phyloP scores from a whole-genome alignment of 2,888 invertebrate genomes.

The Neoitamus cyanurus region DNA sequence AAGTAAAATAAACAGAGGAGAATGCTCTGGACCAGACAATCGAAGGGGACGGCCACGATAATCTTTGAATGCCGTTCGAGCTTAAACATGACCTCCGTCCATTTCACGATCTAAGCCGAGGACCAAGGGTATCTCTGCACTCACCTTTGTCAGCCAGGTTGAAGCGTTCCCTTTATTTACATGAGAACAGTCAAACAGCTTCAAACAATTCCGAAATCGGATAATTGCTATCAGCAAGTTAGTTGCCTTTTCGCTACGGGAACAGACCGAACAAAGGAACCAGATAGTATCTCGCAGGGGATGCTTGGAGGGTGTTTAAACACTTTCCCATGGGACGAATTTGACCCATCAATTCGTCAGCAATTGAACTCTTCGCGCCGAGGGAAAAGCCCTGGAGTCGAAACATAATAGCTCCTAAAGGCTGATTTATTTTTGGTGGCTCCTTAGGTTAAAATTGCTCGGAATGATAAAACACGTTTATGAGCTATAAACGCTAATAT shows the following conservation, averaged over 20 bases:
- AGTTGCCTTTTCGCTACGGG: constrained; percentile 42
- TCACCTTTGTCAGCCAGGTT: not conserved
- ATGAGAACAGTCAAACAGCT: constrained; percentile 49
- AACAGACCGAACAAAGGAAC: not conserved
- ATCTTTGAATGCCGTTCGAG: constrained; percentile 1
- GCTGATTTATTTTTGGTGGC: not conserved
- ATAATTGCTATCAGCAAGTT: constrained; percentile 51
- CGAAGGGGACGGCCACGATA: not conserved
- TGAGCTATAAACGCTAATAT: too few species aligned
- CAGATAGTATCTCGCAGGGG: not conserved
- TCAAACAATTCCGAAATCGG: constrained; percentile 50
- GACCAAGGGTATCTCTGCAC: not conserved
- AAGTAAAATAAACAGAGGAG: not conserved
- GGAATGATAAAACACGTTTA: too few species aligned
- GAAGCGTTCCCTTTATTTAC: constrained; percentile 49
- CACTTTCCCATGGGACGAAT: constrained; percentile 28
- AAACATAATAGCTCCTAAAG: not conserved
- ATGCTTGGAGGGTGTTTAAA: not conserved
- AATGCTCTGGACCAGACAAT: not conserved
- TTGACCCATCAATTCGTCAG: constrained; percentile 15
- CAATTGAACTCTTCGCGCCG: constrained; percentile 17
- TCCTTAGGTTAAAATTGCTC: not conserved
- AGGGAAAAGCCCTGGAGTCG: not conserved
- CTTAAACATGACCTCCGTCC: constrained; percentile 4
- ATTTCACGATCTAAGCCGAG: not conserved